Evolutionary conservation across 1,140 invertebrate genomes (phyloP).

Genomic region (Scaptodrosophila lebanonensis): DNA sequence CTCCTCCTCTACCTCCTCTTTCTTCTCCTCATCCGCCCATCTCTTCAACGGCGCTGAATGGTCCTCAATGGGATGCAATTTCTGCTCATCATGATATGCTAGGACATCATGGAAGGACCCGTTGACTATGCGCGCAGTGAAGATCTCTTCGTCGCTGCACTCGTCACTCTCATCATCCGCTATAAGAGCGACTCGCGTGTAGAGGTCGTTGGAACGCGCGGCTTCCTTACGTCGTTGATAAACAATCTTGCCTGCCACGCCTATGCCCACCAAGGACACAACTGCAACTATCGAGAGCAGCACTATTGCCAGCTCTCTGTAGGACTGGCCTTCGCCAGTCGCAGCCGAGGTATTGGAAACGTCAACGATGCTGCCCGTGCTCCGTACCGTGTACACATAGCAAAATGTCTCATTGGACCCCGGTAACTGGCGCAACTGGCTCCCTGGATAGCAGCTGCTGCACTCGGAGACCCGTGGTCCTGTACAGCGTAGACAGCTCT

Average conservation of each 20-base stretch:
- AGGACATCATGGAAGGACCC: conserved; percentile 3
- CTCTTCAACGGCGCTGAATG: too few species aligned
- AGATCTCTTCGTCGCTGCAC: conserved; percentile 45
- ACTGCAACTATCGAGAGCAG: conserved; percentile 32
- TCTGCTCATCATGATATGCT: conserved; percentile 40
- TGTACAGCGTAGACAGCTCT: conserved; percentile 49
- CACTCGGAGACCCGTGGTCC: conserved; percentile 56
- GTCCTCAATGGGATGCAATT: background rate
- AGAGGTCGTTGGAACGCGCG: conserved; percentile 23
- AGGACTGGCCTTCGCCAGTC: background rate
- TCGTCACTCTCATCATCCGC: conserved; percentile 48
- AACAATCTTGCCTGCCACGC: conserved; percentile 31
- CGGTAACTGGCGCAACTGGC: conserved; percentile 48
- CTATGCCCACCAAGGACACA: conserved; percentile 35
- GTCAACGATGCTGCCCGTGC: conserved; percentile 47
- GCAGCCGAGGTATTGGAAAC: conserved; percentile 5
- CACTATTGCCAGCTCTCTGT: conserved; percentile 32
- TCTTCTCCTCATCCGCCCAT: background rate
- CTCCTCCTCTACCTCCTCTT: background rate
- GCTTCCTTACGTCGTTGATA: conserved; percentile 21
- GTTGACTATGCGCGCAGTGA: conserved; percentile 10
- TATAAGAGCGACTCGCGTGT: conserved; percentile 50
- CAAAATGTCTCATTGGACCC: conserved; percentile 57
- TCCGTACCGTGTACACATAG: conserved; percentile 62
- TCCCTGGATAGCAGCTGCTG: conserved; percentile 55